Evolutionary conservation across 1,140 invertebrate genomes (phyloP), one percentile per base, ranked within the genome.

Genomic region (Sipha flava): DNA sequence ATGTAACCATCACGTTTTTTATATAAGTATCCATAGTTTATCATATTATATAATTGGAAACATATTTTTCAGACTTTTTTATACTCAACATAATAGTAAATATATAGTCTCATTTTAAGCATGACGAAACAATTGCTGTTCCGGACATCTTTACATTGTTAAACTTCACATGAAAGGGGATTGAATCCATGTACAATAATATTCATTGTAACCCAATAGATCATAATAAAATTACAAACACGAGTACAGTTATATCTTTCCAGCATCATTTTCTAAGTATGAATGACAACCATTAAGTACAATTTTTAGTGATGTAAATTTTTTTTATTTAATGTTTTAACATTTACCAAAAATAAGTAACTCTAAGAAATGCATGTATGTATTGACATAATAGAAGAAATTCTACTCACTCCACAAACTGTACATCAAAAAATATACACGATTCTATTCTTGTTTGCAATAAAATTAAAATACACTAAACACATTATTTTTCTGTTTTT

Each of bases 1-100:
- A 43, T 23, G n/a, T 21, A 54, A 43, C 49, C n/a, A 54, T 77
- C 73, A 77, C 52, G 73, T 59, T 59, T 77, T 77, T 59, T 40
- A 59, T 77, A 77, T 9, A 59, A 77, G 40, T 47, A 29, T 29
- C 73, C 34, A 21, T 34, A 77, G 73, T 34, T 59, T 77, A 52
- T 77, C 52, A 54, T 9, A 77, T 59, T 57, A 77, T 43, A 57
- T 77, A 59, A 77, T 77, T 77, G 73, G 73, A 77, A 77, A 34
- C 49, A 47, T 77, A 77, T 59, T 75, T 70, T 57, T 59, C 31
- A 57, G 57, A 57, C 34, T 59, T 77, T 75, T 73, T 52, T 59
- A 57, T 77, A 54, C 14, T 49, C 47, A 6, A 57, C 21, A 57
- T 57, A 77, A 77, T 77, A 59, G 6, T 40, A n/a, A 26, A 21